A percentile compares a stretch with the other conserved stretches of the same genome.
phyloP scores from a whole-genome alignment of 2,797 vertebrate genomes.

The Mormyrus proboscirostris region DNA sequence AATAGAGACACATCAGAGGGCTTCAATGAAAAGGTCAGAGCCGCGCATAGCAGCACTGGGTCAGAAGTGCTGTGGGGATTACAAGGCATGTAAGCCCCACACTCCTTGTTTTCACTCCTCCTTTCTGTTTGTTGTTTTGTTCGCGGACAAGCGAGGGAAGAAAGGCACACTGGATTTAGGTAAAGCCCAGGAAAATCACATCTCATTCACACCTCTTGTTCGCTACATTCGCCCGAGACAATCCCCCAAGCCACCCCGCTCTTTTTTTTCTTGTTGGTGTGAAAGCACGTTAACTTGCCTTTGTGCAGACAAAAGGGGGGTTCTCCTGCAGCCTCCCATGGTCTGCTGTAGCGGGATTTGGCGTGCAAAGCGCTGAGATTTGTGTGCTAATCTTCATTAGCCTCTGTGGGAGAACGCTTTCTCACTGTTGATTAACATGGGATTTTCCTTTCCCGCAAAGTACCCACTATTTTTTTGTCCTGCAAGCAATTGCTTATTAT shows the following conservation, averaged over 20 bases:
- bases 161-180: conserved; percentile 71
- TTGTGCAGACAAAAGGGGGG: conserved; percentile 66
- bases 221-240: conserved; percentile 56
- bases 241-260: conserved; percentile 34
- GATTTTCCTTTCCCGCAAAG: conserved; percentile 49
- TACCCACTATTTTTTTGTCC: neutral
- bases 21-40: conserved; percentile 64
- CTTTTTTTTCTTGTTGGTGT: conserved; percentile 63
- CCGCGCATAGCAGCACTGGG: conserved; percentile 66
- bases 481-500: neutral
- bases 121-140: conserved; percentile 72
- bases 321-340: conserved; percentile 67
- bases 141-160: conserved; percentile 57
- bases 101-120: conserved; percentile 68
- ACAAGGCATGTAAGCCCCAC: conserved; percentile 69
- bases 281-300: conserved; percentile 71
- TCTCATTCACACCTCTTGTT: conserved; percentile 75
- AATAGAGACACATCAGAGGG: conserved; percentile 61
- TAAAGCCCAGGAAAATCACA: conserved; percentile 68
- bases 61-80: conserved; percentile 74
- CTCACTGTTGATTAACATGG: conserved; percentile 68
- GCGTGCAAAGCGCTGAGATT: conserved; percentile 45
- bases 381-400: conserved; percentile 61
- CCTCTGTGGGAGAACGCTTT: conserved; percentile 56
- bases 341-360: conserved; percentile 67